Evolutionary conservation across 2,797 vertebrate genomes (phyloP).

Genomic region (Notolabrus celidotus): DNA sequence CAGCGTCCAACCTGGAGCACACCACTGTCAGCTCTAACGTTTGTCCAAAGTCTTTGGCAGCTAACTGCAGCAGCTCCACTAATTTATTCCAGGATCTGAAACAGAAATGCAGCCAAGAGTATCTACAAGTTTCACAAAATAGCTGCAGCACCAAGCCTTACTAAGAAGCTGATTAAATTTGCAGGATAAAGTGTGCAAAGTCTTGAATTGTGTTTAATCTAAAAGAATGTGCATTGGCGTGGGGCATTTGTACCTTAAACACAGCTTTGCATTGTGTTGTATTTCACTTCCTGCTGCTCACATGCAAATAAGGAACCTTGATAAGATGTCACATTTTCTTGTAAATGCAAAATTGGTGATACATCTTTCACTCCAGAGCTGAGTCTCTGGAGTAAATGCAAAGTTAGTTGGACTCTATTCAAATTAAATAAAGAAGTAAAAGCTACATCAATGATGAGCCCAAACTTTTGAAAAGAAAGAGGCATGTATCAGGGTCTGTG

Average conservation of each 20-base stretch:
- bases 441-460: neutral
- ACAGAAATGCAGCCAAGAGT: neutral
- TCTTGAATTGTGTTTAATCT: neutral
- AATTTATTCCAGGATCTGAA: neutral
- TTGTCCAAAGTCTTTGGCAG: neutral
- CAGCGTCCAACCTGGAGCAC: no score
- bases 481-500: neutral
- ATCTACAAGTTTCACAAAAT: neutral
- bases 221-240: neutral
- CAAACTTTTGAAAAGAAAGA: neutral
- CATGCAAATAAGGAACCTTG: neutral
- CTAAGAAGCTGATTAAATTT: neutral
- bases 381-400: neutral
- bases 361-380: neutral
- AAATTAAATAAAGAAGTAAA: neutral
- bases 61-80: neutral
- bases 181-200: neutral
- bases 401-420: neutral
- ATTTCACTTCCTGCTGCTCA: slow-evolving; percentile 14
- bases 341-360: slow-evolving; percentile 7
- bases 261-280: neutral
- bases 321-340: neutral
- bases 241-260: neutral
- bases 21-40: neutral
- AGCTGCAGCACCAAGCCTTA: no score